Conservation (phyloP, 2,888 invertebrate species). For the Helobdella robusta region DNA sequence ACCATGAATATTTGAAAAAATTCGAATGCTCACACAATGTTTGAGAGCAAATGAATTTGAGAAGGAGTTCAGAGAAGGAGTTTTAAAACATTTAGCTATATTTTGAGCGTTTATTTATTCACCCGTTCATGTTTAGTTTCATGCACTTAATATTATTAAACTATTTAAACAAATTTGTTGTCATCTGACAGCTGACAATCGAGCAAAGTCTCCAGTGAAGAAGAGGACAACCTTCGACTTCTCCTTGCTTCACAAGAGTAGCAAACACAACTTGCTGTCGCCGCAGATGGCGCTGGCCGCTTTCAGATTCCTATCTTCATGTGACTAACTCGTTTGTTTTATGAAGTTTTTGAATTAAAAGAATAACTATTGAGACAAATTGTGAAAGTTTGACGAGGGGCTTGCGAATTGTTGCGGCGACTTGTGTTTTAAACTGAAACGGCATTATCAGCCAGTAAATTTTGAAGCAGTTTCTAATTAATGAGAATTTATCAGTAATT, state of each 20-base stretch:
- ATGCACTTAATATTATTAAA: not conserved
- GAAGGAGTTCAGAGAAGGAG: too few relatives aligned
- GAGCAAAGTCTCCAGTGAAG: conserved; percentile 61
- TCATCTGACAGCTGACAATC: conserved; percentile 66
- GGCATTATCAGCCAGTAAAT: too few relatives aligned
- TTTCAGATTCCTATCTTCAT: conserved; percentile 84
- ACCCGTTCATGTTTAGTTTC: too few relatives aligned
- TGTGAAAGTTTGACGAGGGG: not conserved
- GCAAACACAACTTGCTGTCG: conserved; percentile 62
- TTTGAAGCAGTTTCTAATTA: too few relatives aligned
- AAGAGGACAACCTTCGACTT: conserved; percentile 58
- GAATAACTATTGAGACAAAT: not conserved
- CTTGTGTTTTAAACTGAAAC: too few relatives aligned
- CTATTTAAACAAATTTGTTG: not conserved
- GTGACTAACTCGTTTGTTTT: conserved; percentile 54
- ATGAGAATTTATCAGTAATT: too few relatives aligned
- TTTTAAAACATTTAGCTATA: too few relatives aligned
- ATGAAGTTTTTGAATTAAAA: not conserved
- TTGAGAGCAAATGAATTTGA: too few relatives aligned
- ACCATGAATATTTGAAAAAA: too few relatives aligned
- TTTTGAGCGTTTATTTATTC: too few relatives aligned
- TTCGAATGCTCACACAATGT: too few relatives aligned
- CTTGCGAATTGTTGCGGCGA: not conserved
- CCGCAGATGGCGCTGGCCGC: conserved; percentile 86
- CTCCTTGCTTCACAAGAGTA: conserved; percentile 75